Conservation (phyloP, 2,888 invertebrate genomes). For the Tachina grossa region DNA sequence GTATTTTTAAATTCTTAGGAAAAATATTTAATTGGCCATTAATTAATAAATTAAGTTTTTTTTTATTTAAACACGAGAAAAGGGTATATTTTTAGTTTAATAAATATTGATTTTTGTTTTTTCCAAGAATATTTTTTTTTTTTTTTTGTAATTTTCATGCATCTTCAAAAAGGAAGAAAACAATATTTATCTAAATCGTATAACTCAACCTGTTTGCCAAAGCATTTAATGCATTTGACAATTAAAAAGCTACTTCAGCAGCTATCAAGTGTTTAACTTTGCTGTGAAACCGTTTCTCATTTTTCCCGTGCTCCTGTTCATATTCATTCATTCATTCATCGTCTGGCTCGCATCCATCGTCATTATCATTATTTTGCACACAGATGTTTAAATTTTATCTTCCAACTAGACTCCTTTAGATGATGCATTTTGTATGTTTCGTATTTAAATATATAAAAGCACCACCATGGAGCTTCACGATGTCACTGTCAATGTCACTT, state of each 20-base stretch:
- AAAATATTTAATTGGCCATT: constrained; percentile 65
- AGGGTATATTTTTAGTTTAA: constrained; percentile 54
- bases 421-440: not conserved
- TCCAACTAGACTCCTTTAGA: constrained; percentile 58
- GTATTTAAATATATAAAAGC: constrained; percentile 1
- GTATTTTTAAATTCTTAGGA: constrained; percentile 24
- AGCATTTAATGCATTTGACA: constrained; percentile 76
- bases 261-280: constrained; percentile 77
- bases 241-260: constrained; percentile 80
- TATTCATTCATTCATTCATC: not conserved
- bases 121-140: constrained; percentile 33
- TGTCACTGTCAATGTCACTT: constrained; percentile 82
- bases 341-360: not conserved
- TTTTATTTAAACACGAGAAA: not conserved
- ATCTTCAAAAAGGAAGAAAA: not conserved
- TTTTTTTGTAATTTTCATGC: not conserved
- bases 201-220: constrained; percentile 67
- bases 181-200: constrained; percentile 53
- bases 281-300: constrained; percentile 56
- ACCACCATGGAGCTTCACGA: constrained; percentile 73
- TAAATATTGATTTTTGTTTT: constrained; percentile 56
- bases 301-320: constrained; percentile 10
- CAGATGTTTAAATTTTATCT: constrained; percentile 66
- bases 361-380: constrained; percentile 20
- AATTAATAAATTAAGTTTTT: constrained; percentile 56